Conservation (phyloP, 2,113 vertebrate genomes). For the Thryonomys swinderianus region DNA sequence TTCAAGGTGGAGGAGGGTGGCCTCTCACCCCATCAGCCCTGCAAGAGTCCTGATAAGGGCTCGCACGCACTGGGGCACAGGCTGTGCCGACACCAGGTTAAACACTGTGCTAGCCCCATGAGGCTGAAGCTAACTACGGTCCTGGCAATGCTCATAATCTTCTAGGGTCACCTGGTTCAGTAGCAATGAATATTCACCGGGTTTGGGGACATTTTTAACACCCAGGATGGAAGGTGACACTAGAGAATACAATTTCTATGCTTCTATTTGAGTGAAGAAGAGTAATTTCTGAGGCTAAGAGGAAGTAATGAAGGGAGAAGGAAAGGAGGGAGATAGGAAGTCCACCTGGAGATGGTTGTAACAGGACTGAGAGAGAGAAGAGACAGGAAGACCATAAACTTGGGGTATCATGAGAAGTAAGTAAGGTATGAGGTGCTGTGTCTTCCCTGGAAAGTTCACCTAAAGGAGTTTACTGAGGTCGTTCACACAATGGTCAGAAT, state of each 20-base stretch:
- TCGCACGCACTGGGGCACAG: accelerated
- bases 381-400: background rate
- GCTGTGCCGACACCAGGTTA: background rate
- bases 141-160: background rate
- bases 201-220: background rate
- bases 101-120: background rate
- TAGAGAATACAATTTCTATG: background rate
- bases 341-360: background rate
- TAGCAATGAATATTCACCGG: background rate
- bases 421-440: background rate
- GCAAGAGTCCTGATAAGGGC: background rate
- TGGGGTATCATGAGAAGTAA: background rate
- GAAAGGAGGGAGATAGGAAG: too few relatives aligned
- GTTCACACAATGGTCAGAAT: too few relatives aligned
- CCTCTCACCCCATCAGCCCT: background rate
- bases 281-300: background rate
- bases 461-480: background rate
- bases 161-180: background rate
- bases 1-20: background rate
- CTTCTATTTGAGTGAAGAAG: background rate
- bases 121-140: background rate
- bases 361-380: background rate
- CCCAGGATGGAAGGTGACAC: background rate
- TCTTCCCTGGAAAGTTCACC: background rate
- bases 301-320: background rate